These are phyloP conservation scores for Alligator mississippiensis DNA, from an alignment of 2,113 vertebrate genomes.

Conservation along the genomic window DNA sequence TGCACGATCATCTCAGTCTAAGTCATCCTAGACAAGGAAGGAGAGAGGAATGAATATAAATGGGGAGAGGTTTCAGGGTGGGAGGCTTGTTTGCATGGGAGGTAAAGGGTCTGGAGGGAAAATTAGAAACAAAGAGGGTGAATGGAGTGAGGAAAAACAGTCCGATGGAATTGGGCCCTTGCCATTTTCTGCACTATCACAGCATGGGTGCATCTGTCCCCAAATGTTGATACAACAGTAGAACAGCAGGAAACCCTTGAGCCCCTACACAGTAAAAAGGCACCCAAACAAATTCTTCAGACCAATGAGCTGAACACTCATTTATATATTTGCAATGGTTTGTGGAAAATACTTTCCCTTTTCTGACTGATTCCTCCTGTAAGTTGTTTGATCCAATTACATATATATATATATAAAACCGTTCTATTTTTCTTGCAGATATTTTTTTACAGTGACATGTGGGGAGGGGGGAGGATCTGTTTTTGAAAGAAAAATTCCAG, in stretches of 20 bases:
- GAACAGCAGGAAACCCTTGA: background rate
- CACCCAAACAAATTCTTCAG: background rate
- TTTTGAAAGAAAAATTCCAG: background rate
- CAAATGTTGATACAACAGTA: background rate
- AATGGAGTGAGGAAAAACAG: background rate
- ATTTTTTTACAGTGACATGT: too few species aligned
- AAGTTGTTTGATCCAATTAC: too few species aligned
- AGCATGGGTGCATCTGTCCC: background rate
- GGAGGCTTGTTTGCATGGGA: background rate
- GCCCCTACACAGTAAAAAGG: background rate
- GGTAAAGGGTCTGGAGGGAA: background rate
- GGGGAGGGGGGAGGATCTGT: background rate
- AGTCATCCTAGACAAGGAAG: too few species aligned
- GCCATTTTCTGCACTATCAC: background rate
- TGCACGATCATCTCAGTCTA: too few species aligned
- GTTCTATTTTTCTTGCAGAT: too few species aligned
- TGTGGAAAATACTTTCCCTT: too few species aligned
- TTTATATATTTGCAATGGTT: too few species aligned
- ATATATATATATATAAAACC: too few species aligned
- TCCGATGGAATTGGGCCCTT: background rate
- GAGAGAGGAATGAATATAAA: background rate
- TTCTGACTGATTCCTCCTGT: too few species aligned
- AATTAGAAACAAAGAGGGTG: fast-evolving
- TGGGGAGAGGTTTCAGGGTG: background rate
- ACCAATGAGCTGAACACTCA: background rate